Evolutionary conservation across 2,888 invertebrate species (phyloP), one percentile per base, ranked within the genome.

Genomic region (Philonicus albiceps): DNA sequence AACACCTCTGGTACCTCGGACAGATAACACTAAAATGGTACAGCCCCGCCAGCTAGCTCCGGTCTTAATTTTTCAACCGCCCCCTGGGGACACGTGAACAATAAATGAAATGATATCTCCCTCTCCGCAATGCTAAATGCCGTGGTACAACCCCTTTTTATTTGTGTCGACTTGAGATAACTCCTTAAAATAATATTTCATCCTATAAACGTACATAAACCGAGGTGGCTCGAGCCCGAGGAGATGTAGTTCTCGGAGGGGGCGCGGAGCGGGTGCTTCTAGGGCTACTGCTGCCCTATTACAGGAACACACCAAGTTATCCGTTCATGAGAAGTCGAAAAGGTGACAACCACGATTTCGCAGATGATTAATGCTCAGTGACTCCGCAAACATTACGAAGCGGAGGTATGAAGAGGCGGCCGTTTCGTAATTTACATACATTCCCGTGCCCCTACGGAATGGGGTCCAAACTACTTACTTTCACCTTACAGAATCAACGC

Each of bases 21-120:
- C 55, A 84, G 73, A 73, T 81, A 84, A 73, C 73, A 73, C 73
- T 43, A 27, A 84, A 84, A 73, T 84, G 72, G 37, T 43, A 73
- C 72, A 40, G 73, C 73, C 34, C 55, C 37, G 74, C 27, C 22
- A 73, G 73, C 40, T 73, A 27, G 84, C 34, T 53, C 30, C 43
- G 73, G 40, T 84, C 84, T 84, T 84, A 88, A 88, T 88, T 88
- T 87, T 87, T 88, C 87, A 87, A 88, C 87, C 88, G 86, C 88
- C 88, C 88, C 87, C 88, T 85, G 87, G 88, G 88, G 88, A 88
- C 87, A 88, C 87, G 87, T 88, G 87, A 88, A 87, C 87, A 88
- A 88, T 87, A 87, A 87, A 87, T 87, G 87, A 88, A 88, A 88
- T 88, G 88, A 87, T 88, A 88, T 88, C 88, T 88, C 80, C 40